A percentile compares a stretch with the other conserved stretches of the same genome.
Evolutionary conservation across 2,797 vertebrate species (phyloP).

Genomic region (Betta splendens): DNA sequence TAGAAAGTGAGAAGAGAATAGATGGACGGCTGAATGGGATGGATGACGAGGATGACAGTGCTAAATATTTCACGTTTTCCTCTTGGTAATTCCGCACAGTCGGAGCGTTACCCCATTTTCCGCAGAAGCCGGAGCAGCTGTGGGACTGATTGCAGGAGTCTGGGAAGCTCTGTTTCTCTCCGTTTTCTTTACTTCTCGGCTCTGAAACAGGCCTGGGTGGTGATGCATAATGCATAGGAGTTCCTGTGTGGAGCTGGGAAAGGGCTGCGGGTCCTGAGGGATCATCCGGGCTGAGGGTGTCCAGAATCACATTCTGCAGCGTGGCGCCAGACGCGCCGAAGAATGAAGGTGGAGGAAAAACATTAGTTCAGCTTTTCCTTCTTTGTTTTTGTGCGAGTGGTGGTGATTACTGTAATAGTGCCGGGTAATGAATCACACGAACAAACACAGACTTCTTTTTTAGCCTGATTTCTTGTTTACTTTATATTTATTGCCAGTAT

Average conservation of each 20-base stretch:
- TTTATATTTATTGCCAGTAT: neutral
- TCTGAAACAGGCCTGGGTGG: slow-evolving; percentile 68
- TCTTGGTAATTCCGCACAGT: slow-evolving; percentile 69
- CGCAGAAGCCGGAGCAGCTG: slow-evolving; percentile 62
- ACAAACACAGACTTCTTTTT: neutral
- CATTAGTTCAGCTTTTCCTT: slow-evolving; percentile 23
- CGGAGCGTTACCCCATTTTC: slow-evolving; percentile 69
- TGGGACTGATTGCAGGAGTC: slow-evolving; percentile 66
- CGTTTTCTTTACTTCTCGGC: slow-evolving; percentile 61
- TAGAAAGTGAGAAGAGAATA: slow-evolving; percentile 30
- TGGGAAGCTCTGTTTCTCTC: slow-evolving; percentile 63
- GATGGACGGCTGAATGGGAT: too few relatives aligned
- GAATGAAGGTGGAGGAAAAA: slow-evolving; percentile 29
- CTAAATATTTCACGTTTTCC: slow-evolving; percentile 78
- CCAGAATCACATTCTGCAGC: slow-evolving; percentile 59
- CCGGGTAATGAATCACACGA: neutral
- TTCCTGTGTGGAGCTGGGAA: slow-evolving; percentile 70
- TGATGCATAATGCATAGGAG: slow-evolving; percentile 76
- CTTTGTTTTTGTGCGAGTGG: slow-evolving; percentile 18
- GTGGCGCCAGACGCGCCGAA: slow-evolving; percentile 17
- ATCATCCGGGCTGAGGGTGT: slow-evolving; percentile 65
- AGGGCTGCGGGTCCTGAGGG: slow-evolving; percentile 68
- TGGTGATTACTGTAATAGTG: slow-evolving; percentile 1
- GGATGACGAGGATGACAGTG: slow-evolving; percentile 54
- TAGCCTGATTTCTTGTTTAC: neutral